Evolutionary conservation across 2,888 invertebrate species (phyloP), one percentile per base, ranked within the genome.

Genomic region (Drosophila subsilvestris): DNA sequence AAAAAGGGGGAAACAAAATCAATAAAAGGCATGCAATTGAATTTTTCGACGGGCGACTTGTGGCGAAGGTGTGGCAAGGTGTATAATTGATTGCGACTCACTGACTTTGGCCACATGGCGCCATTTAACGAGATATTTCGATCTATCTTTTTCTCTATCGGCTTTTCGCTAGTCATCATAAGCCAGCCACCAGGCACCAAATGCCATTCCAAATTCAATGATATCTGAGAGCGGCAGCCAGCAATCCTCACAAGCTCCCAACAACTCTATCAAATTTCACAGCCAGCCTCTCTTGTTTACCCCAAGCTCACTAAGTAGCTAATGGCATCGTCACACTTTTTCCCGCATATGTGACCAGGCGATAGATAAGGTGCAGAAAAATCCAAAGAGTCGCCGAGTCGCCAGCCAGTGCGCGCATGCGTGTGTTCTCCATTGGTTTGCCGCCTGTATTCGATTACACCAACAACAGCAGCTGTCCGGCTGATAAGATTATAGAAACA

Each of bases 251-350:
- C 43, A 9, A 66, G 47, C 37, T 20, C 47, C 62, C 61, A 62
- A 68, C 78, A 68, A 72, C 78, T 86, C 79, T 84, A 84, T 84
- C 83, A 84, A 86, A 84, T 84, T 84, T 86, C 83, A 76, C 70
- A 78, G 76, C 70, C n/a, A n/a, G n/a, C n/a, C n/a, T n/a, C 81
- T 81, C 84, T 79, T 84, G 79, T 66, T 75, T 66, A 49, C 78
- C 60, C 60, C 63, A 63, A 62, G n/a, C 57, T 71, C 63, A 47
- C 69, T 69, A 76, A 79, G 63, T 71, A 71, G 71, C 71, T 71
- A 71, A 65, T 72, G 58, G 72, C 71, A 72, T 65, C 73, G 45
- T 37, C 51, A 20, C 37, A 42, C 12, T 72, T 65, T 65, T 51
- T 61, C 47, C 53, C 45, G 47, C 47, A 65, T 82, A 81, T 85